Base-by-base conservation (phyloP, 2,113 vertebrate species). In the Lophius piscatorius region DNA sequence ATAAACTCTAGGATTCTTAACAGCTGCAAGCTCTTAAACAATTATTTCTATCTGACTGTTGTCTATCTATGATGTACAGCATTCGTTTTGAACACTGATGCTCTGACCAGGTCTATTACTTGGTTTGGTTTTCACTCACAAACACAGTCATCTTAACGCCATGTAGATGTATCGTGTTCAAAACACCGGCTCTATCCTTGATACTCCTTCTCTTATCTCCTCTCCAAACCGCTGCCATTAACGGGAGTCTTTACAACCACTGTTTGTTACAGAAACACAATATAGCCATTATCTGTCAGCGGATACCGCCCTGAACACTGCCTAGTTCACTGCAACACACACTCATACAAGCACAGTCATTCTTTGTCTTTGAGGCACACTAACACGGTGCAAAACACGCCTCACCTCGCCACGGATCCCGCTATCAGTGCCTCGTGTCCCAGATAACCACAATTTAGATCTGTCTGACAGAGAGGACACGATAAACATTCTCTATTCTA, bases 261-360 rank as follows among this genome's bases (percentile, higher is more conserved):
- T 5, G 24, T 63, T 78, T 82, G 78, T 82, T 69, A 81, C 66
- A 79, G 86, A 75, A 89, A 89, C 45, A 84, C 79, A 85, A 90
- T 89, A 81, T 48, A 74, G 79, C 76, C 70, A 88, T 92, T 90
- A 88, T 82, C 77, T 82, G 84, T 67, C 59, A 89, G 84, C 80
- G 78, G 86, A 90, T 85, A 88, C 58, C 49, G 35, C 42, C 52
- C 64, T 72, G 28, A 85, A 83, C 74, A 64, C 46, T n/a, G 57
- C 64, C 83, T 83, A 81, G 78, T 85, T 75, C 68, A 56, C 49
- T 21, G 57, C 65, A 42, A 49, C 71, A 68, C 75, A 74, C 61
- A 56, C 55, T 31, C 35, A 33, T 64, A 67, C 58, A 33, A 51
- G 71, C 71, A 60, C 59, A 76, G 18, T 66, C 66, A 54, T 74